Conservation (phyloP, 2,888 invertebrate species). For the Zhuqinia jingwanae region DNA sequence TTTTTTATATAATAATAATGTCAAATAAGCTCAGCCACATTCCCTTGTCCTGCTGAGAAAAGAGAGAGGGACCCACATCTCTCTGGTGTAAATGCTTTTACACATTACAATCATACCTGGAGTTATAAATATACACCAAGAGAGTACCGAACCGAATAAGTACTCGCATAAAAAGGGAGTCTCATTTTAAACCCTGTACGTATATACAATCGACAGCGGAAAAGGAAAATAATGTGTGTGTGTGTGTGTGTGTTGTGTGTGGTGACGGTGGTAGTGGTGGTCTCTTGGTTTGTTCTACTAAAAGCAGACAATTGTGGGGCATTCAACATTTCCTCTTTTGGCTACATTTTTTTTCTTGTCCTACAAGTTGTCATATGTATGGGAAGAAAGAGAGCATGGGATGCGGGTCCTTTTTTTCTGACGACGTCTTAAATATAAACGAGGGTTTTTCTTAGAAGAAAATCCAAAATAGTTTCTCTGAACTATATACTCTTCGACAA, state of each 20-base stretch:
- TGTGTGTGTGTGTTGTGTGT: too few species aligned
- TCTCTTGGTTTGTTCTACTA: slow-evolving; percentile 22
- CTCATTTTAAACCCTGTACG: slow-evolving; percentile 21
- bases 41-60: slow-evolving; percentile 27
- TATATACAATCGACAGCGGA: slow-evolving; percentile 20
- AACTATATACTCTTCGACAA: not conserved
- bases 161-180: not conserved
- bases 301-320: slow-evolving; percentile 51
- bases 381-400: not conserved
- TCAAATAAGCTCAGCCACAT: slow-evolving; percentile 34
- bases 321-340: slow-evolving; percentile 56
- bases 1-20: slow-evolving; percentile 4
- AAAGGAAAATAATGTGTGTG: slow-evolving; percentile 9
- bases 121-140: not conserved
- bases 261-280: too few species aligned
- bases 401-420: slow-evolving; percentile 19
- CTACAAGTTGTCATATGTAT: not conserved
- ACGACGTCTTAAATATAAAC: not conserved
- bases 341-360: slow-evolving; percentile 47
- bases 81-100: not conserved
- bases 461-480: not conserved
- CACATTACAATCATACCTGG: not conserved
- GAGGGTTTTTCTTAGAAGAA: not conserved
- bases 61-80: not conserved
- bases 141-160: not conserved